A percentile compares a stretch with the other conserved stretches of the same genome.
phyloP scores from a whole-genome alignment of 2,797 vertebrate species.

The Sebastes wilsoni region DNA sequence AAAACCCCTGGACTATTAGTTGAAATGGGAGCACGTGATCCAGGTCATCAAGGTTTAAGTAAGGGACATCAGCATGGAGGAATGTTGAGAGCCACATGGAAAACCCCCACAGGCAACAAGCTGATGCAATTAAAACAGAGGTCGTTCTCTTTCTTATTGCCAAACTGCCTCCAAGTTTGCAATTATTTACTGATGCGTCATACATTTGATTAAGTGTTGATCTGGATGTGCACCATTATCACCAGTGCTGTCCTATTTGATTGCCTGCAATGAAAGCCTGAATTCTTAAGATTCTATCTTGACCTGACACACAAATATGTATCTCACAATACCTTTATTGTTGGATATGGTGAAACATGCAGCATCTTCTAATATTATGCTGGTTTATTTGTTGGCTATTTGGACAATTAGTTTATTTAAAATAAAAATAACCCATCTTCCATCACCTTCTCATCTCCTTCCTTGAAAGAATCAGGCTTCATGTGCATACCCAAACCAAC shows the following conservation, averaged over 20 bases:
- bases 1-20: neutral
- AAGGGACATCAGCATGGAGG: neutral
- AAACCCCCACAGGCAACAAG: neutral
- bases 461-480: neutral
- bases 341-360: neutral
- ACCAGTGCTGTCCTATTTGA: neutral
- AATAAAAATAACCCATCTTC: neutral
- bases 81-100: neutral
- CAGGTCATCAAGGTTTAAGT: neutral
- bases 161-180: slow-evolving; percentile 6
- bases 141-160: neutral
- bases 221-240: slow-evolving; percentile 2
- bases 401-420: neutral
- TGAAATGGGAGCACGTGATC: neutral
- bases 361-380: neutral
- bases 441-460: neutral
- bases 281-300: too few species aligned
- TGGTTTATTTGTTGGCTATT: neutral
- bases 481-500: neutral
- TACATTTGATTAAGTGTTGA: neutral
- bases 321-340: too few species aligned
- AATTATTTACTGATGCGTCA: slow-evolving; percentile 31
- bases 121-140: neutral
- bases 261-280: neutral
- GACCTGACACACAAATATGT: too few species aligned